Evolutionary conservation across 2,888 invertebrate species (phyloP), one percentile per base, ranked within the genome.

Genomic region (Cordilura impudica): DNA sequence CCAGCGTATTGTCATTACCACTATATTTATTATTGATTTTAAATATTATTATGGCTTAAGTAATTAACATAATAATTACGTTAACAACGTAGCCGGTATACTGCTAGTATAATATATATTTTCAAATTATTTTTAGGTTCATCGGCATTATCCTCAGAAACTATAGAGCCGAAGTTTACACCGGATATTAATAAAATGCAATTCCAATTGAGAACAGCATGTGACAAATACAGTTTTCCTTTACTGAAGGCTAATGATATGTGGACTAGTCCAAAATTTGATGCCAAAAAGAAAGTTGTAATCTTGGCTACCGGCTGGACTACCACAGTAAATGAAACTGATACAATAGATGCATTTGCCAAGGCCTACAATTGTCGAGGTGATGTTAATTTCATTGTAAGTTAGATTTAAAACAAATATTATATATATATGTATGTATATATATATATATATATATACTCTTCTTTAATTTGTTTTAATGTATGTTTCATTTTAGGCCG

Each of bases 291-390:
- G 72, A 84, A 85, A 65, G 86, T 87, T 2, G 87, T 89, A 6
- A 85, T 90, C 14, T 78, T 90, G 63, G 87, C 88, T 18, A 89
- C 90, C 2, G 90, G 90, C 4, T 90, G 90, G 90, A 86, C 85
- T 2, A 89, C 89, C 3, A 87, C 84, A 10, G 83, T 89, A 5
- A 87, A 87, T 77, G 86, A 86, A 2, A 82, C 85, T 4, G 84
- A 86, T 2, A 76, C 84, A 14, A 87, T 89, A 49, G 84, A 86
- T 16, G 82, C 73, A 0, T 70, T 89, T 14, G 85, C 85, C 8
- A 82, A 86, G 67, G 90, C 89, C 23, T 90, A 87, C 69, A 84
- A 82, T 19, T 88, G 88, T 56, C 87, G 90, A 19, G 88, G 86
- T 4, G 87, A 86, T 81, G 83, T 84, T 0, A 90, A 90, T 78